These are phyloP conservation scores for Creontiades dilutus DNA, from an alignment of 2,888 invertebrate species.

Conservation along the genomic window DNA sequence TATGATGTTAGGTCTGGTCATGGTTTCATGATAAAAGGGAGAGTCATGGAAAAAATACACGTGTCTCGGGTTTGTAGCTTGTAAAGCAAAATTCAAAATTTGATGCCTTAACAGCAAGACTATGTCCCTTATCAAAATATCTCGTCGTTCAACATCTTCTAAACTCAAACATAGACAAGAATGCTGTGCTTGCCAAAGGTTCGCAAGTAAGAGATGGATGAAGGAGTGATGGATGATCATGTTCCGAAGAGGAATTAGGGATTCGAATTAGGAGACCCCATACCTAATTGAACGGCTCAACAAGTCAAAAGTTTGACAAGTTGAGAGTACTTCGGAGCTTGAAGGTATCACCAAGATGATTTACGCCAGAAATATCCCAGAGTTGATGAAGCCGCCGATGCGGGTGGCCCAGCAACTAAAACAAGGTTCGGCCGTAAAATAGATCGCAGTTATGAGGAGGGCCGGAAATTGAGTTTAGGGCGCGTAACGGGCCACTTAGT, in stretches of 20 bases:
- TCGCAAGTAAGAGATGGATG: background rate
- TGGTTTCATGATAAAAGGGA: no score
- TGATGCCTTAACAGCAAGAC: no score
- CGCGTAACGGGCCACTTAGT: conserved; percentile 54
- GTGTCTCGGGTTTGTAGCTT: no score
- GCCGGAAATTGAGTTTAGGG: conserved; percentile 54
- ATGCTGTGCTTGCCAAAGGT: no score
- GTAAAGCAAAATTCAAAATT: no score
- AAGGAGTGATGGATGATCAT: background rate
- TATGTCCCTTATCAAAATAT: no score
- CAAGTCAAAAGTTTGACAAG: conserved; percentile 61
- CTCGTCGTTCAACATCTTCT: no score
- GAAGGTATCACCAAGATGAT: conserved; percentile 10
- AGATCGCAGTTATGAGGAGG: conserved; percentile 56
- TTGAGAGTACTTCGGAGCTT: background rate
- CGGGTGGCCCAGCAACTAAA: background rate
- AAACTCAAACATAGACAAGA: no score
- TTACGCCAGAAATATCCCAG: conserved; percentile 59
- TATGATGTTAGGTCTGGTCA: no score
- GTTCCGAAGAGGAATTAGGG: background rate
- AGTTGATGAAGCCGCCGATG: background rate
- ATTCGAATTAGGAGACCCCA: background rate
- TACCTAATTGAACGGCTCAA: conserved; percentile 11
- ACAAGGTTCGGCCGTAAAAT: conserved; percentile 40
- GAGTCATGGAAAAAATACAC: no score